These are phyloP conservation scores for Tupiocoris notatus DNA, from an alignment of 2,888 invertebrate species.

Conservation along the genomic window DNA sequence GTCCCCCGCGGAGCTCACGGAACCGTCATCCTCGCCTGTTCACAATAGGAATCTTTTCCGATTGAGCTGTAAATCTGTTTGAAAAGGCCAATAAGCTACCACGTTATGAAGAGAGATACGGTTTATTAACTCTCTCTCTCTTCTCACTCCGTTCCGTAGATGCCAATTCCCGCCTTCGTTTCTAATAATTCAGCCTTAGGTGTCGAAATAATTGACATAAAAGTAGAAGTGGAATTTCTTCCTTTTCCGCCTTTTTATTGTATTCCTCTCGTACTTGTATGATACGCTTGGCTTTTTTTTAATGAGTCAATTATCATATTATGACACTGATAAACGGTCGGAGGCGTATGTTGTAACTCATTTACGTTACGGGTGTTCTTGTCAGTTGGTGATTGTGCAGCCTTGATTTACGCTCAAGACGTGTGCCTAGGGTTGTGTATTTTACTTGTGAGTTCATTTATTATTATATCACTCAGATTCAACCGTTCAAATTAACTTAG, in stretches of 20 bases:
- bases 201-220: slow-evolving; percentile 41
- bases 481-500: neutral
- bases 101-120: slow-evolving; percentile 13
- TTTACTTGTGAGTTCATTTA: neutral
- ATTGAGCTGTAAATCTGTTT: slow-evolving; percentile 47
- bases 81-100: slow-evolving; percentile 42
- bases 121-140: slow-evolving; percentile 29
- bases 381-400: neutral
- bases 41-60: slow-evolving; percentile 40
- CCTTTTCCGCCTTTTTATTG: neutral
- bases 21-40: neutral
- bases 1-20: slow-evolving; percentile 39
- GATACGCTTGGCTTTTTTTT: slow-evolving; percentile 21
- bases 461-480: neutral
- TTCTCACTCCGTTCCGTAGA: neutral
- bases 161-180: slow-evolving; percentile 29
- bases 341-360: slow-evolving; percentile 37
- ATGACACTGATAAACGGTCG: slow-evolving; percentile 19
- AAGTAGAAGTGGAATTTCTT: slow-evolving; percentile 28
- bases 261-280: neutral
- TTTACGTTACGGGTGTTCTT: slow-evolving; percentile 20
- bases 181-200: slow-evolving; percentile 40
- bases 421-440: neutral
- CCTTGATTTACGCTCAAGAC: neutral
- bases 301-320: slow-evolving; percentile 40